Evolutionary conservation across 2,797 vertebrate genomes (phyloP), one percentile per base, ranked within the genome.

Genomic region (Parauchenoglanis punctatus): DNA sequence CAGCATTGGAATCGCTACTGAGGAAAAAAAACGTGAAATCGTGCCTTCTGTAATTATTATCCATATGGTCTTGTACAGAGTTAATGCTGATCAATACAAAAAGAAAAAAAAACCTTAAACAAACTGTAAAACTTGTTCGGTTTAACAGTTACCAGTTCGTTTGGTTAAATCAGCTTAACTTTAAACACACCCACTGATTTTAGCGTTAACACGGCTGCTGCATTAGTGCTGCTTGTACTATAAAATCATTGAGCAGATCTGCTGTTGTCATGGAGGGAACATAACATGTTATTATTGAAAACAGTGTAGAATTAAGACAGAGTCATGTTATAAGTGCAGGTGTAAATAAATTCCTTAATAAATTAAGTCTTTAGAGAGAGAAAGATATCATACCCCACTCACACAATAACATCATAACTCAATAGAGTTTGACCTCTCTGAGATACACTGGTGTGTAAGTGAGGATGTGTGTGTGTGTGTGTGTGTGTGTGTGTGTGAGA

Each of bases 331-430:
- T 3, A n/a, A n/a, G 44, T 52, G 7, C 4, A 3, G 44, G 68
- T 20, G 8, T 72, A 13, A 28, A n/a, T 28, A 76, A 76, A 28
- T 52, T 52, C 40, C 3, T 40, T 40, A 40, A 40, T 40, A 40
- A 40, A 40, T 40, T 40, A 49, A 65, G 72, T 73, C 44, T 65
- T 61, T 63, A 2, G 40, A 87, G 52, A 46, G 40, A 13, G 67
- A 83, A 49, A 28, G 72, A 54, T 11, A n/a, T 81, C 15, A 12
- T 44, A 31, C 40, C 17, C 7, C 35, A 63, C 44, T 28, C 77
- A 68, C 7, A 8, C 76, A 86, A 70, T 84, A 58, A 67, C 85
- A 90, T 84, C 5, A n/a, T n/a, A n/a, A n/a, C n/a, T n/a, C n/a
- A n/a, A 87, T 83, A 80, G 3, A 46, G 83, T 72, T 49, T 84